Evolutionary conservation across 2,113 vertebrate genomes (phyloP).

Genomic region (Phaethon lepturus): DNA sequence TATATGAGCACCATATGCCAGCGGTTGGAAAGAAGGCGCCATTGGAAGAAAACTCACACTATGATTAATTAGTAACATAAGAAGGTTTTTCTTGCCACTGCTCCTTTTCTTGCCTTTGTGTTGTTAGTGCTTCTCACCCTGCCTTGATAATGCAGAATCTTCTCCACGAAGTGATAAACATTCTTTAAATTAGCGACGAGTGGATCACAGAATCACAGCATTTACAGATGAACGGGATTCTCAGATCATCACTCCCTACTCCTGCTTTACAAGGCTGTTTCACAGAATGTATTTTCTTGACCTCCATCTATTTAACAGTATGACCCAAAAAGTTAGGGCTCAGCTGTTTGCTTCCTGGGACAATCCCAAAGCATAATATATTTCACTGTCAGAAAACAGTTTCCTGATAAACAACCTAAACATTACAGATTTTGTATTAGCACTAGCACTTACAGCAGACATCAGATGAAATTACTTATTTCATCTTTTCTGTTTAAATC

Average conservation of each 20-base stretch:
- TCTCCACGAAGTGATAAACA: neutral
- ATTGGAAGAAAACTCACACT: neutral
- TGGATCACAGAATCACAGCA: neutral
- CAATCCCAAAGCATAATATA: neutral
- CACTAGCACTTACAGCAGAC: neutral
- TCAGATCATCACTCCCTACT: neutral
- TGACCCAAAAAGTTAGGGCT: neutral
- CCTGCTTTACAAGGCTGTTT: neutral
- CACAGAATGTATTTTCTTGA: neutral
- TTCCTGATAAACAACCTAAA: neutral
- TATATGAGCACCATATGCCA: constrained; percentile 18
- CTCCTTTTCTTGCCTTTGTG: neutral
- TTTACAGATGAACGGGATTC: neutral
- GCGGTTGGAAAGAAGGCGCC: neutral
- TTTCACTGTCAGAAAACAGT: neutral
- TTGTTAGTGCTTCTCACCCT: neutral
- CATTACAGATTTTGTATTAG: neutral
- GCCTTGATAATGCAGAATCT: neutral
- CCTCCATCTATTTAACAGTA: neutral
- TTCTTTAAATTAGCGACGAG: neutral
- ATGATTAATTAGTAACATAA: neutral
- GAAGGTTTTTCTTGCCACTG: neutral
- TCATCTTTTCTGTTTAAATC: neutral
- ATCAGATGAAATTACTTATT: neutral
- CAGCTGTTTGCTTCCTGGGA: neutral